Evolutionary conservation across 2,113 vertebrate genomes (phyloP).

Genomic region (Dolichotis patagonum): DNA sequence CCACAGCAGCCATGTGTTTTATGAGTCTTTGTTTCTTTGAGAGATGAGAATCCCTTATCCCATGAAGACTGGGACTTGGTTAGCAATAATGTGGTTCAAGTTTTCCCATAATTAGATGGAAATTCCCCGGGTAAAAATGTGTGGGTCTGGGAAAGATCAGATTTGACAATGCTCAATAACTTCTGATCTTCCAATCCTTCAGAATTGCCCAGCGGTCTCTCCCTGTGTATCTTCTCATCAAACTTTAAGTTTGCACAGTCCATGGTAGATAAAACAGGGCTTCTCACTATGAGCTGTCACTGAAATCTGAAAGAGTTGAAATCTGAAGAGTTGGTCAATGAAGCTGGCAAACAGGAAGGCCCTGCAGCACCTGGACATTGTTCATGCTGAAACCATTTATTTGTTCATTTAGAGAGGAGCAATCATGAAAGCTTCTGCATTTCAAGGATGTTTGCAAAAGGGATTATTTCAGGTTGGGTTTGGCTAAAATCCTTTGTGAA

Average conservation of each 20-base stretch:
- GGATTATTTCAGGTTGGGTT: constrained; percentile 79
- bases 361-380: constrained; percentile 82
- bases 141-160: constrained; percentile 77
- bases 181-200: constrained; percentile 81
- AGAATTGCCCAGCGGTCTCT: constrained; percentile 67
- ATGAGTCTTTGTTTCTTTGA: constrained; percentile 52
- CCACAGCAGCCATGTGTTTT: constrained; percentile 58
- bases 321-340: constrained; percentile 57
- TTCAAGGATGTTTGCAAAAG: constrained; percentile 70
- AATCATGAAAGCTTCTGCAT: constrained; percentile 64
- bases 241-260: constrained; percentile 13
- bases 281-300: constrained; percentile 27
- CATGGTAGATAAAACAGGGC: constrained; percentile 24
- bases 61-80: constrained; percentile 70
- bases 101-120: constrained; percentile 82
- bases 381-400: constrained; percentile 78
- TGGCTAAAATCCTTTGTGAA: constrained; percentile 78
- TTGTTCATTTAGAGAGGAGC: constrained; percentile 67
- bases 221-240: constrained; percentile 51
- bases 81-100: constrained; percentile 68
- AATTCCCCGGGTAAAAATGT: constrained; percentile 77
- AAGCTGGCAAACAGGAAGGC: constrained; percentile 68
- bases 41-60: constrained; percentile 23
- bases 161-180: constrained; percentile 75
- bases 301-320: constrained; percentile 47